Conservation (phyloP, 2,113 vertebrate genomes). For the Semnornis frantzii region DNA sequence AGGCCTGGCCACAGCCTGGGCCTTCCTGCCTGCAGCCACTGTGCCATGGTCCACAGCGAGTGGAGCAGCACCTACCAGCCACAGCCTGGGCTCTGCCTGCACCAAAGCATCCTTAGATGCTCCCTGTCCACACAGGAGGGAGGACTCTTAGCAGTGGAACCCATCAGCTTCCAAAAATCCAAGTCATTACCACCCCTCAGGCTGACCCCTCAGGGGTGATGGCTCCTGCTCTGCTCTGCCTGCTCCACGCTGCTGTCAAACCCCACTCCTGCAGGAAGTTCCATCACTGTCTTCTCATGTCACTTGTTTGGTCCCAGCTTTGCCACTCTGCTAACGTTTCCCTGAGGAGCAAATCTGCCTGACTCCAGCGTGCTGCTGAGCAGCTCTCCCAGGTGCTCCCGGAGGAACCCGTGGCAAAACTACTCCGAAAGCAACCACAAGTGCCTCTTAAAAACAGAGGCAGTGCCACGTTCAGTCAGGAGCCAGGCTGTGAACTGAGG, state of each 20-base stretch:
- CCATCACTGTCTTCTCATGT: neutral
- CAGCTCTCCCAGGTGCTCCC: neutral
- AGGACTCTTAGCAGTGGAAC: neutral
- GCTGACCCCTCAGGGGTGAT: neutral
- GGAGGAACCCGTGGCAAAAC: neutral
- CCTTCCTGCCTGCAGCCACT: neutral
- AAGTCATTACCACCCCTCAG: neutral
- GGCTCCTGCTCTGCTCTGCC: neutral
- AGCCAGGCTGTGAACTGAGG: neutral
- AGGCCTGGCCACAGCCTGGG: neutral
- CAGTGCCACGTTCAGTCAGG: neutral
- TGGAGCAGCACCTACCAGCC: neutral
- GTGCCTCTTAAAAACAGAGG: neutral
- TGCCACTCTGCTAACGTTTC: neutral
- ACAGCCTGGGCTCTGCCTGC: neutral
- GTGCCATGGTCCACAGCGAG: neutral
- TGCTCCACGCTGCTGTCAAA: neutral
- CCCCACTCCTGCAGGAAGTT: neutral
- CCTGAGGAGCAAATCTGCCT: neutral
- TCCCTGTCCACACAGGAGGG: neutral
- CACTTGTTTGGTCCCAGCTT: neutral
- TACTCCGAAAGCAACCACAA: neutral
- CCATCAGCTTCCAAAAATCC: neutral
- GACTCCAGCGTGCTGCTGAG: neutral
- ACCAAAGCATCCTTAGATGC: neutral